Evolutionary conservation across 2,113 vertebrate species (phyloP).

Genomic region (Crotalus viridis): DNA sequence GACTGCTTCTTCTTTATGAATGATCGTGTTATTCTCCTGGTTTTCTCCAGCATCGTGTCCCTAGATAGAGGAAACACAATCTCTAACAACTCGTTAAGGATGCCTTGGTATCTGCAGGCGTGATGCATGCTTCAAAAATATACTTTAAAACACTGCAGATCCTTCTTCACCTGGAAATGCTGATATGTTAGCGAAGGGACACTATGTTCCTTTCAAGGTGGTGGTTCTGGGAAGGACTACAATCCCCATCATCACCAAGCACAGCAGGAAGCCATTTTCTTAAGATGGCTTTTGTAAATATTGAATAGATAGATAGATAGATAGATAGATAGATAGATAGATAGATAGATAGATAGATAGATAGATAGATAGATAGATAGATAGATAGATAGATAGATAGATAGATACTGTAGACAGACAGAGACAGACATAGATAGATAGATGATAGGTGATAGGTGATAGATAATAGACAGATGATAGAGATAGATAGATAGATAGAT

Average conservation of each 20-base stretch:
- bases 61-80: conserved; percentile 39
- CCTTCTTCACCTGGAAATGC: not conserved
- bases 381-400: too few species aligned
- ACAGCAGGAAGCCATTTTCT: not conserved
- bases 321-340: too few species aligned
- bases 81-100: not conserved
- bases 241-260: not conserved
- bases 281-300: not conserved
- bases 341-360: too few species aligned
- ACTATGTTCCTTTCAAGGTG: too few species aligned
- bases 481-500: too few species aligned
- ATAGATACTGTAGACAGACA: too few species aligned
- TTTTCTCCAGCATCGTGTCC: conserved; percentile 61
- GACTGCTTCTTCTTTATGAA: conserved; percentile 70
- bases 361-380: not conserved
- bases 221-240: not conserved
- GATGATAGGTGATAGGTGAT: too few species aligned
- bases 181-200: not conserved
- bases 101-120: not conserved
- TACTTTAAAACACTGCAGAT: not conserved
- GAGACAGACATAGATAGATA: too few species aligned
- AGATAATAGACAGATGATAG: too few species aligned
- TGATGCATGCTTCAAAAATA: not conserved
- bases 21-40: conserved; percentile 49
- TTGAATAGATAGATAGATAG: too few species aligned